A percentile compares a stretch with the other conserved stretches of the same genome.
phyloP scores from a whole-genome alignment of 2,888 invertebrate genomes.

The Eledona agricola region DNA sequence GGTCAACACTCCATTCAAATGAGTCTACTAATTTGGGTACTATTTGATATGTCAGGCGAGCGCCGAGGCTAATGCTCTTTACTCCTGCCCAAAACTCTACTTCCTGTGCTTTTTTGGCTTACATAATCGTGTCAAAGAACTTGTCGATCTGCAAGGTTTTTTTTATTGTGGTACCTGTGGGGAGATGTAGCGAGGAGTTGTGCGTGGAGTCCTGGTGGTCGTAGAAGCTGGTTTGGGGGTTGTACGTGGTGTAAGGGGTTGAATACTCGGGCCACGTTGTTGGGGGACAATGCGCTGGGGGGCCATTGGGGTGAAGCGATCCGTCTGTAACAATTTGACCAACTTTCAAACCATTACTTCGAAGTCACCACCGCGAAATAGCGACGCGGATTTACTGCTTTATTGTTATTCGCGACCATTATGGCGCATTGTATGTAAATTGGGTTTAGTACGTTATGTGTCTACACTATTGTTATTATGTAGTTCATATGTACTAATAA shows the following conservation, averaged over 20 bases:
- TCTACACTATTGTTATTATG: constrained; percentile 31
- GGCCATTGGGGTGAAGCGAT: constrained; percentile 44
- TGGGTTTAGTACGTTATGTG: constrained; percentile 32
- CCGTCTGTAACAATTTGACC: constrained; percentile 60
- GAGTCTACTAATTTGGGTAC: constrained; percentile 9
- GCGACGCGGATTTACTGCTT: constrained; percentile 39
- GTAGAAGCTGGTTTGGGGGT: constrained; percentile 65
- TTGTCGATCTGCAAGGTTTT: too few relatives aligned
- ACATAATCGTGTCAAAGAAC: constrained; percentile 23
- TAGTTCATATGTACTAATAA: constrained; percentile 26
- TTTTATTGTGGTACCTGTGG: too few relatives aligned
- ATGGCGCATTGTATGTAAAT: constrained; percentile 44
- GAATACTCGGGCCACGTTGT: constrained; percentile 60
- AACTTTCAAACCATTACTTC: constrained; percentile 16
- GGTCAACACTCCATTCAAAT: constrained; percentile 10
- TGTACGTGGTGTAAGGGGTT: constrained; percentile 65
- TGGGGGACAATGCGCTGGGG: constrained; percentile 49
- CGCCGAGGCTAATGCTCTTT: constrained; percentile 10
- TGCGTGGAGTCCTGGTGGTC: constrained; percentile 61
- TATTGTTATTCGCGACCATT: constrained; percentile 40
- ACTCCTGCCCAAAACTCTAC: constrained; percentile 4
- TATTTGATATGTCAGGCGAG: constrained; percentile 3
- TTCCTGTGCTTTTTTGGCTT: constrained; percentile 2
- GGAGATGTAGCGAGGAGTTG: constrained; percentile 68
- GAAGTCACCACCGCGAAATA: constrained; percentile 9